Base-by-base conservation (phyloP, 2,888 invertebrate genomes). In the Mechanitis mazaeus region DNA sequence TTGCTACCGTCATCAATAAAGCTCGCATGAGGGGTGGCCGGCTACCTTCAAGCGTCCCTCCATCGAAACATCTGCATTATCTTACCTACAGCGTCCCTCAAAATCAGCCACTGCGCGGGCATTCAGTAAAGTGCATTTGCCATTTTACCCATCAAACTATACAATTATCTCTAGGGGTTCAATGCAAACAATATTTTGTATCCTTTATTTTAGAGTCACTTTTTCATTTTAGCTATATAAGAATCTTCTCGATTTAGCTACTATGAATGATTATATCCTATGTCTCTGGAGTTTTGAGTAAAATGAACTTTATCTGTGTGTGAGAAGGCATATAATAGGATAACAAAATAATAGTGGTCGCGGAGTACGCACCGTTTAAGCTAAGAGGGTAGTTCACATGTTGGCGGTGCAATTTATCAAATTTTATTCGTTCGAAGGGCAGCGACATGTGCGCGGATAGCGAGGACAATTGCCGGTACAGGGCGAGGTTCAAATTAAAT, bases 371-470 rank as follows among this genome's bases (percentile, higher is more conserved):
- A 77, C 81, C 84, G 87, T 84, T 87, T 85, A 85, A 84, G 85
- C 83, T 82, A 82, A 87, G 87, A 88, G 89, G 89, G 89, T 87
- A 88, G 87, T 87, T 88, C 87, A 79, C 88, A 87, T 89, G 88
- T 89, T 83, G 86, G 83, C 86, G 81, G 78, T 81, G 83, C 87
- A 81, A 89, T 89, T 88, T 89, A 89, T 89, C 89, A 89, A 89
- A 89, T 87, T 88, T 86, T 87, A 86, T 87, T 83, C 81, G 84
- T 80, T 78, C 77, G 72, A 72, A 79, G 84, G 84, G 81, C 77
- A 83, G 80, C 81, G 87, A 86, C 88, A 88, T 87, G 87, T 89
- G 89, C 85, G 84, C 79, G 72, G 72, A 73, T 76, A 83, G 85
- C 84, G 83, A 83, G 83, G 84, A 82, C 87, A 81, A 79, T 79